phyloP scores from a whole-genome alignment of 2,113 vertebrate species.

The Lasiurus borealis region DNA sequence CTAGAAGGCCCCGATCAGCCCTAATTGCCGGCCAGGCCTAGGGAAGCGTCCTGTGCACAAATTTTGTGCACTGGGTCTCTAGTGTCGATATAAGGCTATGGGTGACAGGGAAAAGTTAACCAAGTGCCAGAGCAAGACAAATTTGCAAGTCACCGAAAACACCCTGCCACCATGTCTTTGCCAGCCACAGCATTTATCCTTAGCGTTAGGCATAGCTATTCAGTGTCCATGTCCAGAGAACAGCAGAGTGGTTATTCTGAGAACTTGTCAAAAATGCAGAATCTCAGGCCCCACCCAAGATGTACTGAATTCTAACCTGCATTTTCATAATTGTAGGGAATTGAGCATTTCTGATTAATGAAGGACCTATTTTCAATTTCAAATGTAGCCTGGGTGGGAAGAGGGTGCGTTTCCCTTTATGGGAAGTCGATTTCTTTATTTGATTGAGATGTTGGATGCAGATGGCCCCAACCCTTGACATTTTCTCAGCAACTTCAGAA shows the following conservation, averaged over 20 bases:
- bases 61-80: no score
- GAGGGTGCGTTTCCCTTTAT: not conserved
- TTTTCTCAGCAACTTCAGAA: conserved; percentile 34
- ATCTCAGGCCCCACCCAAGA: not conserved
- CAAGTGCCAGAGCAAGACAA: not conserved
- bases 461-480: not conserved
- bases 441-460: not conserved
- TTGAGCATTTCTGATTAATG: conserved; percentile 11
- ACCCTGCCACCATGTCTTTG: not conserved
- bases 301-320: not conserved
- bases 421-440: not conserved
- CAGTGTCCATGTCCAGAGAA: not conserved
- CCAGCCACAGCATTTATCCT: not conserved
- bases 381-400: not conserved
- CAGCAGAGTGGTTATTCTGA: not conserved
- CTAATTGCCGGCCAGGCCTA: no score
- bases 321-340: conserved; percentile 29
- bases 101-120: not conserved
- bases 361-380: conserved; percentile 51
- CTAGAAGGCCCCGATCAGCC: no score
- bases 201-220: not conserved
- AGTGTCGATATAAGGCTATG: not conserved
- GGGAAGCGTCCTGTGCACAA: no score
- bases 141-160: conserved; percentile 24
- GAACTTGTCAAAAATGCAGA: not conserved